phyloP scores from a whole-genome alignment of 64 coral and sea anemone genomes.

The Acropora yongei region DNA sequence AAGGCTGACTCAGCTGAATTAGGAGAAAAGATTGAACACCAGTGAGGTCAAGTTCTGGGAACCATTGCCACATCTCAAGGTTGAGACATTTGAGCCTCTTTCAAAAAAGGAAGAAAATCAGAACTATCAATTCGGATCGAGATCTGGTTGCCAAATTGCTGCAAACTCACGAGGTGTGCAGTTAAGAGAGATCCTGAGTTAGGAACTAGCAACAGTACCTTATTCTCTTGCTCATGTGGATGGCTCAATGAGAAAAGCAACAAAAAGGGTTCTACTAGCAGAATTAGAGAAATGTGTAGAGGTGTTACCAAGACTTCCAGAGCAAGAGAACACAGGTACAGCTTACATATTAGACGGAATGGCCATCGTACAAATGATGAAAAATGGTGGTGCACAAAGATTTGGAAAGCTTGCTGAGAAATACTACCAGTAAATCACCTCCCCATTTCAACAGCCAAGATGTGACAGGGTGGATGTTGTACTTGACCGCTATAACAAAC shows the following conservation, averaged over 20 bases:
- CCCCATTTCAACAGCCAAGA: neutral
- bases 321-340: neutral
- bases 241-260: neutral
- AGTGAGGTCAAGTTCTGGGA: neutral
- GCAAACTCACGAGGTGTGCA: neutral
- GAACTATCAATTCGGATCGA: neutral
- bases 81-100: neutral
- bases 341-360: slow-evolving; percentile 25
- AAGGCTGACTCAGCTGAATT: neutral
- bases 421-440: slow-evolving; percentile 5
- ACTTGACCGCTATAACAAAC: too few relatives aligned
- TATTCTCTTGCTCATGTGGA: neutral
- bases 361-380: slow-evolving; percentile 22
- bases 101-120: neutral
- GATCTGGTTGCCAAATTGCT: neutral
- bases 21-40: neutral
- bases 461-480: slow-evolving; percentile 24
- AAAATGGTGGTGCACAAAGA: slow-evolving; percentile 1
- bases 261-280: neutral
- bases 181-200: neutral
- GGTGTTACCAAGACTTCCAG: neutral
- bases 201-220: neutral
- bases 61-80: neutral
- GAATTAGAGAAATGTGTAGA: neutral
- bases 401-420: neutral